These are phyloP conservation scores for Amphilophus citrinellus DNA, from an alignment of 2,113 vertebrate species.

Conservation along the genomic window DNA sequence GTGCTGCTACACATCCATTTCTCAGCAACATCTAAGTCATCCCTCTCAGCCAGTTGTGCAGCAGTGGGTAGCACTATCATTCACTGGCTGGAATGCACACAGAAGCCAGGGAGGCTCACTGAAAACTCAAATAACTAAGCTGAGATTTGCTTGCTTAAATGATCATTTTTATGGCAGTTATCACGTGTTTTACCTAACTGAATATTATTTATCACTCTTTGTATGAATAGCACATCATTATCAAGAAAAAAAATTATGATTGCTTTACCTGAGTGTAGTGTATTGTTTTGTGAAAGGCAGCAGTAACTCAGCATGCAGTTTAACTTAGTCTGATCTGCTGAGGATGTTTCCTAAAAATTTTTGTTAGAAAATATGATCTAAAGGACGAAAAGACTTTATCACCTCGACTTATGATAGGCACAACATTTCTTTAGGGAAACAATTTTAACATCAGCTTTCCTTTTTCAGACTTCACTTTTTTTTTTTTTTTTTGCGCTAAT, in stretches of 20 bases:
- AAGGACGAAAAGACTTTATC: neutral
- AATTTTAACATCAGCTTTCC: neutral
- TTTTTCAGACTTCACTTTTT: neutral
- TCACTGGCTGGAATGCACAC: constrained; percentile 3
- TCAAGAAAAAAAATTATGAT: neutral
- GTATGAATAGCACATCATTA: neutral
- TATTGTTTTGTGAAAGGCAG: neutral
- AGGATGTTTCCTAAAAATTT: neutral
- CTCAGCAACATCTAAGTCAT: constrained; percentile 21
- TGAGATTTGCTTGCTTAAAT: constrained; percentile 13
- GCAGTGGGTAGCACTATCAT: constrained; percentile 5
- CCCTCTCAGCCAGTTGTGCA: constrained; percentile 3
- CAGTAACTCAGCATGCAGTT: neutral
- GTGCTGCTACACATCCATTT: constrained; percentile 19
- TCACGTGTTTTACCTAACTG: neutral
- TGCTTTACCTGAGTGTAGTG: neutral
- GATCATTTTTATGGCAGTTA: constrained; percentile 20
- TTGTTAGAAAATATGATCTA: neutral
- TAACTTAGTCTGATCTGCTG: neutral
- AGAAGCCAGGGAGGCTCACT: neutral
- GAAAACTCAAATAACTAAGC: constrained; percentile 3
- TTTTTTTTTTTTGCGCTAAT: neutral
- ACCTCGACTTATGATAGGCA: neutral
- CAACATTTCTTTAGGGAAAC: neutral
- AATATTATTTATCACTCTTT: neutral